Evolutionary conservation across 2,113 vertebrate species (phyloP).

Genomic region (Clarias macrocephalus): DNA sequence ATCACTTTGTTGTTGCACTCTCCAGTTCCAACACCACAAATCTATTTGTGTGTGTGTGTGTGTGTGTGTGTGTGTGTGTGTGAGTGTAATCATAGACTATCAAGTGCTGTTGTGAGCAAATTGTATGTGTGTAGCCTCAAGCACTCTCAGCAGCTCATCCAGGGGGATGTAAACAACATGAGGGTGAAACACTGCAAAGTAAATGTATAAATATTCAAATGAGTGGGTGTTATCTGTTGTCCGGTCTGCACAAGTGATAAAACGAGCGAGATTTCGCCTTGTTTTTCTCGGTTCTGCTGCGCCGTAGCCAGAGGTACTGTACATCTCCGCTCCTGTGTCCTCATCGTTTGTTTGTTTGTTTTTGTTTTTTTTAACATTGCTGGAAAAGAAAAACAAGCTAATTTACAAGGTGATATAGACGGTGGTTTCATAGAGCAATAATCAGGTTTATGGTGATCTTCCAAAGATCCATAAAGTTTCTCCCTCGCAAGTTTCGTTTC

Average conservation of each 20-base stretch:
- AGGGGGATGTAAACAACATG: constrained; percentile 48
- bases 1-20: constrained; percentile 14
- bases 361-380: constrained; percentile 19
- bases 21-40: neutral
- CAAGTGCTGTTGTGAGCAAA: constrained; percentile 45
- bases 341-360: constrained; percentile 21
- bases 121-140: constrained; percentile 46
- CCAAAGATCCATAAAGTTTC: constrained; percentile 56
- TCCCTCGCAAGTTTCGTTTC: constrained; percentile 52
- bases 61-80: constrained; percentile 13
- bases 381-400: constrained; percentile 58
- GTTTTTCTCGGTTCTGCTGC: neutral
- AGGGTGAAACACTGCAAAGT: constrained; percentile 39
- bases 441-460: constrained; percentile 53
- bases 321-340: constrained; percentile 1
- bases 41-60: constrained; percentile 22
- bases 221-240: constrained; percentile 41
- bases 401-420: constrained; percentile 49
- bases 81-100: constrained; percentile 52
- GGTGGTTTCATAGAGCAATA: constrained; percentile 55
- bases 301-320: neutral
- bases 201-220: constrained; percentile 46
- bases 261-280: constrained; percentile 12
- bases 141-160: constrained; percentile 39
- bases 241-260: constrained; percentile 33